Conservation (phyloP, 2,888 invertebrate genomes). For the Nasonovia ribisnigri region DNA sequence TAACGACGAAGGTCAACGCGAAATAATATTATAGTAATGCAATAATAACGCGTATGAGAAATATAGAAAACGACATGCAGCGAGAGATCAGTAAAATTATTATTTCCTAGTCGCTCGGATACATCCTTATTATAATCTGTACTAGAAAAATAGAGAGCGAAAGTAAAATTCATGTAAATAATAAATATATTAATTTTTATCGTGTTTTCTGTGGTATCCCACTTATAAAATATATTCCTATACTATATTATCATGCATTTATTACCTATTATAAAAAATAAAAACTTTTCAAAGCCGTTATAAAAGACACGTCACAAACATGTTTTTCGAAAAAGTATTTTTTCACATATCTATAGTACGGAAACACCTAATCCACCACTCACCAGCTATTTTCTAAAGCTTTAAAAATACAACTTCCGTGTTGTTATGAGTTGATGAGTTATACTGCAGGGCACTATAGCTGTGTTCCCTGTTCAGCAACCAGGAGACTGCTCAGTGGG, state of each 20-base stretch:
- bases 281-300: neutral
- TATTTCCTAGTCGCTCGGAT: neutral
- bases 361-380: neutral
- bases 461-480: neutral
- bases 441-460: neutral
- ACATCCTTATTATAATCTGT: neutral
- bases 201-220: neutral
- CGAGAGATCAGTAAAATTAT: neutral
- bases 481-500: neutral
- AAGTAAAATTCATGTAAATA: neutral
- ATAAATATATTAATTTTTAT: neutral
- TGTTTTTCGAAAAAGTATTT: neutral
- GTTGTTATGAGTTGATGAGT: neutral
- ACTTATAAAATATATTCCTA: neutral
- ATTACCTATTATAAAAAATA: neutral
- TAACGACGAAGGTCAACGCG: neutral
- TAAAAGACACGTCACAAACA: neutral
- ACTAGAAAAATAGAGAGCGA: neutral
- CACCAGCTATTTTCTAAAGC: neutral
- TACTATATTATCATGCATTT: neutral
- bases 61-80: neutral
- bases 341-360: neutral
- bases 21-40: neutral
- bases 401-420: neutral
- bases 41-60: neutral